phyloP scores from a whole-genome alignment of 2,888 invertebrate genomes.

The Lacanobia wlatinum region DNA sequence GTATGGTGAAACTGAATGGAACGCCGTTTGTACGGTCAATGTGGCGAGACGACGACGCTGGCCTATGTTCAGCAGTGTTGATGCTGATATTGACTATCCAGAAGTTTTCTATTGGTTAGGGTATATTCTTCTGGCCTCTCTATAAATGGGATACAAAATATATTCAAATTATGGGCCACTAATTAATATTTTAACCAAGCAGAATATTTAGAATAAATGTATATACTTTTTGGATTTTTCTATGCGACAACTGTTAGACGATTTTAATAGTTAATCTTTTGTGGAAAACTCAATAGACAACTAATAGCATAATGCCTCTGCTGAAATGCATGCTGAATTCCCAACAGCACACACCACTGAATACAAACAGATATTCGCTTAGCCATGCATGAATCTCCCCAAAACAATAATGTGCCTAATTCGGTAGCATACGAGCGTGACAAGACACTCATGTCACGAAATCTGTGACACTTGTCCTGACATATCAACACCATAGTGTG shows the following conservation, averaged over 20 bases:
- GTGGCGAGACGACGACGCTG: too few species aligned
- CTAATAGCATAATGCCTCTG: not conserved
- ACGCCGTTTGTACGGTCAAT: too few species aligned
- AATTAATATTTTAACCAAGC: too few species aligned
- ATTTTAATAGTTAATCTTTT: too few species aligned
- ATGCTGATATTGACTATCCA: not conserved
- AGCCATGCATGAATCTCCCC: slow-evolving; percentile 26
- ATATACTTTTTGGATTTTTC: too few species aligned
- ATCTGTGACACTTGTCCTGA: not conserved
- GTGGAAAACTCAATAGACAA: not conserved
- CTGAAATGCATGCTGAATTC: slow-evolving; percentile 37
- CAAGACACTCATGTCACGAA: not conserved
- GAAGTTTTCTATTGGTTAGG: not conserved
- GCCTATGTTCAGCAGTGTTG: not conserved
- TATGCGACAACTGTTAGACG: too few species aligned
- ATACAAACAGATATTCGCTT: slow-evolving; percentile 32
- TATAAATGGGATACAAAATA: too few species aligned
- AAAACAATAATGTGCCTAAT: slow-evolving; percentile 41
- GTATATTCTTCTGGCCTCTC: too few species aligned
- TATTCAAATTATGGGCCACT: too few species aligned
- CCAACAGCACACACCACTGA: slow-evolving; percentile 25
- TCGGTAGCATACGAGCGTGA: not conserved
- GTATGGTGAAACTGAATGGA: too few species aligned
- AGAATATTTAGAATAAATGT: too few species aligned
- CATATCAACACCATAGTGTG: not conserved